A percentile compares a stretch with the other conserved stretches of the same genome.
Conservation (phyloP, 2,113 vertebrate species). For the Noctilio leporinus region DNA sequence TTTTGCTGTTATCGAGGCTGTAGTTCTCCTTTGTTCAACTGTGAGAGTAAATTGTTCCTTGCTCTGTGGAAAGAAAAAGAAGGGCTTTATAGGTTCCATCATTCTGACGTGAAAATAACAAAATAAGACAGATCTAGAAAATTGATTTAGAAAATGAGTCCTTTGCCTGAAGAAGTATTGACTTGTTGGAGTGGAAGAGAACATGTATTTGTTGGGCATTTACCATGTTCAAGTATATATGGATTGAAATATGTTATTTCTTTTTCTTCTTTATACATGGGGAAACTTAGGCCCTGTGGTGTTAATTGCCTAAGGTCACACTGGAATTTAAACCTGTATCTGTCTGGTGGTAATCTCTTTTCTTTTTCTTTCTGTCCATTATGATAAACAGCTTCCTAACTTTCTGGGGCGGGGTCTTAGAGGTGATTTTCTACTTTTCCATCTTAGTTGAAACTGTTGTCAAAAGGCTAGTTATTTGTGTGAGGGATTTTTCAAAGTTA, state of each 20-base stretch:
- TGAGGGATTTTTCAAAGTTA: not conserved
- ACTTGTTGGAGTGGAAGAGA: not conserved
- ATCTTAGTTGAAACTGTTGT: not conserved
- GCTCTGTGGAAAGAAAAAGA: not conserved
- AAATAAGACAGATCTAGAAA: not conserved
- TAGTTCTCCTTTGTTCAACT: not conserved
- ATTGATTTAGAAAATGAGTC: not conserved
- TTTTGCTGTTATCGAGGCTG: not conserved
- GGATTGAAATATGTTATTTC: not conserved
- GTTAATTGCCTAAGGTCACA: not conserved
- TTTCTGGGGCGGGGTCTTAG: not conserved
- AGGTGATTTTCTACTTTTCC: not conserved
- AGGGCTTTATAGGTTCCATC: not conserved
- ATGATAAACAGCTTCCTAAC: not conserved
- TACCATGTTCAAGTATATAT: not conserved
- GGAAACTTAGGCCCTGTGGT: not conserved
- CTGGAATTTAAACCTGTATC: not conserved
- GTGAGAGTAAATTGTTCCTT: no score
- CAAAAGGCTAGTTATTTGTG: not conserved
- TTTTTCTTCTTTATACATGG: not conserved
- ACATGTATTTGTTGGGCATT: not conserved
- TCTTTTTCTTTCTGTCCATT: not conserved
- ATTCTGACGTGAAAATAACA: constrained; percentile 5
- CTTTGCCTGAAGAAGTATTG: not conserved
- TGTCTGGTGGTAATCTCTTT: not conserved